Percentiles rank a stretch among this genome's conserved stretches.
Evolutionary conservation across 2,797 vertebrate species (phyloP).

Genomic region (Thaleichthys pacificus): DNA sequence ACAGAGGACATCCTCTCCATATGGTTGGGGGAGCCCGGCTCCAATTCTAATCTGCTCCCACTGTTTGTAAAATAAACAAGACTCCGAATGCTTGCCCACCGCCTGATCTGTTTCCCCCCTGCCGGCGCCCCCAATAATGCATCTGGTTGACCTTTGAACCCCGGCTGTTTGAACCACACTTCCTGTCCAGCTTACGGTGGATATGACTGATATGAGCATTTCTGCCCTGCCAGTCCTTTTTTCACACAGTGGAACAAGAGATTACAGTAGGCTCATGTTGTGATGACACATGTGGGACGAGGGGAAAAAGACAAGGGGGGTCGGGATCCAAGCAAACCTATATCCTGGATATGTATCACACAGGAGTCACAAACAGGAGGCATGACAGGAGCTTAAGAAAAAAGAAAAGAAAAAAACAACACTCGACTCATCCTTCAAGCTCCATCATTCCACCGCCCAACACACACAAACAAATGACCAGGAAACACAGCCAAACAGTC

Average conservation of each 20-base stretch:
- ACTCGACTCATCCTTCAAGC: too few relatives aligned
- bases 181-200: slow-evolving; percentile 60
- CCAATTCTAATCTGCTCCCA: slow-evolving; percentile 71
- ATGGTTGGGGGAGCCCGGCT: slow-evolving; percentile 63
- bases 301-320: slow-evolving; percentile 1
- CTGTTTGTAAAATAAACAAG: slow-evolving; percentile 78
- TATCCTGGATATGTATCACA: slow-evolving; percentile 27
- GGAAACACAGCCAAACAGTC: not conserved
- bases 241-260: slow-evolving; percentile 49
- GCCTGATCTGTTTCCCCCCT: slow-evolving; percentile 47
- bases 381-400: not conserved
- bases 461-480: not conserved
- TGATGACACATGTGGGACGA: slow-evolving; percentile 38
- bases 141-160: slow-evolving; percentile 72
- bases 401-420: slow-evolving; percentile 1
- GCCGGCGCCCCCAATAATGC: slow-evolving; percentile 50
- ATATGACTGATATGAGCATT: slow-evolving; percentile 45
- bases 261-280: slow-evolving; percentile 49
- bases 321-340: not conserved
- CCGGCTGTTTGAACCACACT: slow-evolving; percentile 63
- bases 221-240: slow-evolving; percentile 52
- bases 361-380: slow-evolving; percentile 16
- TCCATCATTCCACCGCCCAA: not conserved
- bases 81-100: slow-evolving; percentile 56
- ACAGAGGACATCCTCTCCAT: slow-evolving; percentile 74